Evolutionary conservation across 2,888 invertebrate genomes (phyloP), one percentile per base, ranked within the genome.

Genomic region (Himalopsyche japonica): DNA sequence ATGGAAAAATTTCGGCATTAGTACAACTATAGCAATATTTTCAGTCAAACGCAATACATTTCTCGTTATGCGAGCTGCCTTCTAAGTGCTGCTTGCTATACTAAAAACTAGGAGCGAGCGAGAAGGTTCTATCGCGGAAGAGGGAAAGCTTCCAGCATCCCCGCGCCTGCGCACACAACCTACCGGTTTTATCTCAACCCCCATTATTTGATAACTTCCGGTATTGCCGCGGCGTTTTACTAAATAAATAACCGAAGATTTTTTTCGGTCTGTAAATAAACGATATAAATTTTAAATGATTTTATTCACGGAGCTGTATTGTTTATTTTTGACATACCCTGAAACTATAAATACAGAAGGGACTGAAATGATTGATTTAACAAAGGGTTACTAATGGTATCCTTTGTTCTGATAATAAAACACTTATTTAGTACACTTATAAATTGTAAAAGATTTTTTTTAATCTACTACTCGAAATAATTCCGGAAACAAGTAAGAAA

Each of bases 91-190:
- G 6, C 70, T 70, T 27, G 5, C 20, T 1, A 27, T 12, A 70
- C 27, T 27, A 79, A 43, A 76, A 70, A 7, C 43, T 34, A 70
- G 47, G 78, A 47, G 78, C 77, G 81, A 84, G 81, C 64, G 49
- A 81, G 64, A 48, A 79, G 32, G 24, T 64, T 34, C 48, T 57
- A 57, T 80, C 43, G 82, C 43, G 76, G 57, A 57, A 57, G 15
- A 24, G 77, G 77, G 32, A 79, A 76, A 82, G 82, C 34, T 76
- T 57, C 10, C 86, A 86, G 86, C 85, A 86, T 86, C 86, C 85
- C 79, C 49, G 79, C 64, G 82, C 86, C 78, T 86, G 86, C 86
- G 86, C 82, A 64, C 57, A 37, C 37, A 30, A 30, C 43, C 43
- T 82, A 43, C 82, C 82, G 82, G 82, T 70, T 70, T 70, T 70